Conservation (phyloP, 2,113 vertebrate genomes). For the Elanus axillaris region DNA sequence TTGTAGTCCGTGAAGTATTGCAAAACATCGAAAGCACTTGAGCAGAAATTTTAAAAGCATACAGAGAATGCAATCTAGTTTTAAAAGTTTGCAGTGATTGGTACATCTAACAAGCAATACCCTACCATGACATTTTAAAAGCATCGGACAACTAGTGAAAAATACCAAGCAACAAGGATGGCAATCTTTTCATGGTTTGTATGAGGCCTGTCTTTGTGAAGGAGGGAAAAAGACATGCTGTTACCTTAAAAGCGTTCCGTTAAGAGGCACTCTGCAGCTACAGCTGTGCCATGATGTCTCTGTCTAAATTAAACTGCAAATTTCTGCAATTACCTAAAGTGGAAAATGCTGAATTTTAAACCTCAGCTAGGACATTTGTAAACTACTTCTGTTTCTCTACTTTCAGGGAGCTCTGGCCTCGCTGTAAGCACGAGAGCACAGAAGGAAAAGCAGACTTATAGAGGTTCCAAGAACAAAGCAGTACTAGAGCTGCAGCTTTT, state of each 20-base stretch:
- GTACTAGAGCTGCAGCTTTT: background rate
- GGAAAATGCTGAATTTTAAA: background rate
- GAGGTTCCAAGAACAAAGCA: background rate
- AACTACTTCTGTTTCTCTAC: background rate
- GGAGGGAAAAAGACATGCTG: background rate
- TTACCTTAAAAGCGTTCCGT: background rate
- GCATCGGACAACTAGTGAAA: background rate
- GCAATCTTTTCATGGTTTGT: background rate
- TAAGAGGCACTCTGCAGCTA: background rate
- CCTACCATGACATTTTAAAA: background rate
- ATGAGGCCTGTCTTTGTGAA: background rate
- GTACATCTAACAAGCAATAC: background rate
- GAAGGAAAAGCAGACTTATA: background rate
- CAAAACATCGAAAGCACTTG: slow-evolving; percentile 4
- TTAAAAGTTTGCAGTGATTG: background rate
- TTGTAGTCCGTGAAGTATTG: background rate
- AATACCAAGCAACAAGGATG: background rate
- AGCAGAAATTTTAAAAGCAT: background rate
- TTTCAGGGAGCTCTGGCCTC: background rate
- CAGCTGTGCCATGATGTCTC: background rate
- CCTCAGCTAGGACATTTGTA: background rate
- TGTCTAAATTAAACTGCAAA: background rate
- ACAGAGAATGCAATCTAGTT: background rate
- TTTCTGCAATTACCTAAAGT: background rate
- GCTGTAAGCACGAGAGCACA: background rate